These are phyloP conservation scores for Tholera decimalis DNA, from an alignment of 2,888 invertebrate species.

Conservation along the genomic window DNA sequence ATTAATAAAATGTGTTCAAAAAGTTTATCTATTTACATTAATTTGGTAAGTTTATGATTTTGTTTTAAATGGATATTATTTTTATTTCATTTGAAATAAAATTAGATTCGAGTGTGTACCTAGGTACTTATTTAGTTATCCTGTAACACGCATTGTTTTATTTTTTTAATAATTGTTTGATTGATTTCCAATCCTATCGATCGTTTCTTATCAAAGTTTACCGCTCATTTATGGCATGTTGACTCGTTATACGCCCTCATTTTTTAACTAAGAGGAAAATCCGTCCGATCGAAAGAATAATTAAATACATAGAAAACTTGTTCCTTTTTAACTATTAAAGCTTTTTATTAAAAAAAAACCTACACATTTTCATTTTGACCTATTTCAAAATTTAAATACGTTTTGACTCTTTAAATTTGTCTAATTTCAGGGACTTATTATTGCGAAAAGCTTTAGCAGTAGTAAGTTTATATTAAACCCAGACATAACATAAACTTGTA, in stretches of 20 bases:
- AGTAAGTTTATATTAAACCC: not conserved
- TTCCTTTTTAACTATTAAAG: not conserved
- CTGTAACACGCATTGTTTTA: not conserved
- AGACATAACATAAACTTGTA: conserved; percentile 15
- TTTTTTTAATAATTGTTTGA: not conserved
- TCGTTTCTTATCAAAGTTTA: conserved; percentile 57
- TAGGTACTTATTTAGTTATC: not conserved
- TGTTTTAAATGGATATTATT: not conserved
- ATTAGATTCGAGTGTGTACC: not conserved
- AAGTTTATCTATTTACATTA: conserved; percentile 78
- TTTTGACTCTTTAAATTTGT: not conserved
- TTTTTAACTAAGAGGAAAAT: conserved; percentile 35
- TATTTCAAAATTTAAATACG: not conserved
- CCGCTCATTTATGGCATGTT: conserved; percentile 35
- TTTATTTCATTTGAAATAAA: not conserved
- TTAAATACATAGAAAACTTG: not conserved
- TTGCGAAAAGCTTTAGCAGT: not conserved
- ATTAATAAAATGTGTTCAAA: conserved; percentile 83
- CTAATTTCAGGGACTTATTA: not conserved
- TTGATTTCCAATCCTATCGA: conserved; percentile 48
- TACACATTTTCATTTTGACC: not conserved
- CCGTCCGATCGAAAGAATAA: not conserved
- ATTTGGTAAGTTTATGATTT: conserved; percentile 82
- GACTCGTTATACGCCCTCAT: conserved; percentile 43
- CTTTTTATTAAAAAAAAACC: too few relatives aligned